These are phyloP conservation scores for Chrysolina oricalcia DNA, from an alignment of 2,888 invertebrate species.

Conservation along the genomic window DNA sequence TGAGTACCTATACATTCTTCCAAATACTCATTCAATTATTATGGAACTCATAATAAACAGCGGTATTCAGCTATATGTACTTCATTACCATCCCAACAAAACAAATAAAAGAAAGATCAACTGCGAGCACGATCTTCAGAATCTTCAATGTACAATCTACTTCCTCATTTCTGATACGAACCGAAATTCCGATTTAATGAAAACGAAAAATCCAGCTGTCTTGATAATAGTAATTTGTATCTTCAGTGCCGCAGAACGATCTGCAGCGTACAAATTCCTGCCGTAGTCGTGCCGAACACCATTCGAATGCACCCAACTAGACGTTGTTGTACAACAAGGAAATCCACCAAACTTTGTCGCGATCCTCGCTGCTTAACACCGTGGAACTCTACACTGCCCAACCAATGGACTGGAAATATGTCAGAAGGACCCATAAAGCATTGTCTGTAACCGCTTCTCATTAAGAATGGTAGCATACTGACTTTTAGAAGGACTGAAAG, in stretches of 20 bases:
- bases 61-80: not conserved
- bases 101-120: not conserved
- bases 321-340: not conserved
- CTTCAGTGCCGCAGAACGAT: slow-evolving; percentile 10
- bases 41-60: not conserved
- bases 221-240: slow-evolving; percentile 22
- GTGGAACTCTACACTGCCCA: not conserved
- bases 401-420: too few species aligned
- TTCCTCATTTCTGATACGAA: slow-evolving; percentile 17
- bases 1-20: too few species aligned
- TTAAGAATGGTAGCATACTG: too few species aligned
- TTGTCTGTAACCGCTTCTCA: too few species aligned
- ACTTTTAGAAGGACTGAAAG: too few species aligned
- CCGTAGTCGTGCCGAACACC: not conserved
- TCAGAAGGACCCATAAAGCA: too few species aligned
- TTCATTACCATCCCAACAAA: not conserved
- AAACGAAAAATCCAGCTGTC: slow-evolving; percentile 17
- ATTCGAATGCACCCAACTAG: not conserved
- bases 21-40: too few species aligned
- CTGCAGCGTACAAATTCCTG: slow-evolving; percentile 10
- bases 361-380: not conserved
- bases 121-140: not conserved
- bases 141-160: slow-evolving; percentile 14
- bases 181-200: slow-evolving; percentile 22
- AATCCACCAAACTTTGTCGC: not conserved